A percentile compares a stretch with the other conserved stretches of the same genome.
phyloP scores from a whole-genome alignment of 30 jellyfish, hydroid and myxozoan genomes.

The Hydra vulgaris region DNA sequence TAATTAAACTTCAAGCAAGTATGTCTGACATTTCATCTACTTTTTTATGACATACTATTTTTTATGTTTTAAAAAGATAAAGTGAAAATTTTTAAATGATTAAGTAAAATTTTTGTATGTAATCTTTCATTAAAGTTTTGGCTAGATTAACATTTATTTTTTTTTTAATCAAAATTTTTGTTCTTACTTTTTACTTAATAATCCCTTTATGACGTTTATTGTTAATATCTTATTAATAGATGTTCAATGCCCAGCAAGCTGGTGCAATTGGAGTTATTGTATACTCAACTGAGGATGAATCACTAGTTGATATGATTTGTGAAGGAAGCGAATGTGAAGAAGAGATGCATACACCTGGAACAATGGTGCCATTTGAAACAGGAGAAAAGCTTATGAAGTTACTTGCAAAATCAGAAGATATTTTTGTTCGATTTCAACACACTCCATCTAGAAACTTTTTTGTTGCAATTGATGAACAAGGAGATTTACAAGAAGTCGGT shows the following conservation, averaged over 20 bases:
- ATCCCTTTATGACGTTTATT: too few relatives aligned
- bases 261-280: conserved; percentile 74
- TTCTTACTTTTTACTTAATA: too few relatives aligned
- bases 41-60: too few relatives aligned
- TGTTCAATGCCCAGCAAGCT: conserved; percentile 53
- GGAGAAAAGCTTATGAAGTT: conserved; percentile 47
- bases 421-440: conserved; percentile 68
- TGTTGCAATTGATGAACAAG: conserved; percentile 87
- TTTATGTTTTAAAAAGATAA: too few relatives aligned
- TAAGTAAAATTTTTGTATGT: too few relatives aligned
- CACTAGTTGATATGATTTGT: conserved; percentile 84
- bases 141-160: too few relatives aligned
- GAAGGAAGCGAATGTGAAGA: conserved; percentile 66
- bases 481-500: conserved; percentile 91
- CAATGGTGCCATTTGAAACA: conserved; percentile 61
- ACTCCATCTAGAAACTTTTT: conserved; percentile 87
- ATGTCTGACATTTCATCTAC: too few relatives aligned
- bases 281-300: conserved; percentile 40
- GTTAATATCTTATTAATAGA: conserved; percentile 37
- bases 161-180: too few relatives aligned
- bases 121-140: too few relatives aligned
- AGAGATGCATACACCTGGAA: conserved; percentile 66
- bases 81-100: too few relatives aligned
- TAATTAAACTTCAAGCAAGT: too few relatives aligned
- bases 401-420: conserved; percentile 28